Evolutionary conservation across 2,888 invertebrate genomes (phyloP), one percentile per base, ranked within the genome.

Genomic region (Gortyna flavago): DNA sequence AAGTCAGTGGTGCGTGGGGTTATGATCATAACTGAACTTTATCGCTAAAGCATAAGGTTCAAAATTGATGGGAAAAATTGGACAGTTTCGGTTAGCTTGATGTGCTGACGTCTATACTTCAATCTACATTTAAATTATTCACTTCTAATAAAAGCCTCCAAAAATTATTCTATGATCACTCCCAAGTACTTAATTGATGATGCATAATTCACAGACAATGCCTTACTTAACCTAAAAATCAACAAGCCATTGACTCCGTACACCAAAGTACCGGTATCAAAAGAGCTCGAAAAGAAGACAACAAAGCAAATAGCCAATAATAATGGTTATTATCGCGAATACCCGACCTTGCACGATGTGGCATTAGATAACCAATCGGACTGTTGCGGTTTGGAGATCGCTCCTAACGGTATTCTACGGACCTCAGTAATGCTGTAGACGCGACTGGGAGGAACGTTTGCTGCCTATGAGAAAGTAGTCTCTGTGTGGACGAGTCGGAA

Each of bases 311-410:
- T 88, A 88, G 54, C 80, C 85, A 80, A 78, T 88, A 87, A 88
- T 88, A 84, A 88, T 88, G 85, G 85, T 87, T 85, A 88, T 88
- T 88, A 88, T 88, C 78, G 83, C 67, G 76, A 81, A 86, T 89
- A 88, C 81, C 84, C 81, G 85, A 93, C 93, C 93, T 93, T 93
- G 93, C 91, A 87, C 90, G 92, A 91, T 90, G 90, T 78, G 86
- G 90, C 82, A 92, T 93, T 93, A 93, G 94, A 95, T 95, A 94
- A 95, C 92, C 92, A 92, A 94, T 94, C 91, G 92, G 87, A 90
- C 89, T 89, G 91, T 93, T 93, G 93, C 93, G 93, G 93, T 92
- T 91, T 92, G 90, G 89, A 92, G 93, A 95, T 94, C 93, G 90
- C 85, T 88, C 72, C 84, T 94, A 95, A 95, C 95, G 95, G 95